Conservation (phyloP, 2,797 vertebrate species). For the Botia almorhae region DNA sequence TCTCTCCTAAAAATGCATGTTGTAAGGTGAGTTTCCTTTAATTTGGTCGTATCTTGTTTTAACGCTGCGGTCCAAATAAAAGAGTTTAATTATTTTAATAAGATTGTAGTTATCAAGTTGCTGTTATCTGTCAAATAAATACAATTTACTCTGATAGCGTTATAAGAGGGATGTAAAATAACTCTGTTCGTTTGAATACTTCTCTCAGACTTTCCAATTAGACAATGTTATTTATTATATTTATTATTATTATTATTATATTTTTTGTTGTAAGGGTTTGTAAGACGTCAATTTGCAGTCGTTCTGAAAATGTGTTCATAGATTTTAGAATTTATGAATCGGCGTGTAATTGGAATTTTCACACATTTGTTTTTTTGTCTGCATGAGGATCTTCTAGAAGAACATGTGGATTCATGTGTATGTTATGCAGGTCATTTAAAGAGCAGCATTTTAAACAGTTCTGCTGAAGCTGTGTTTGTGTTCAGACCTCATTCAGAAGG, state of each 20-base stretch:
- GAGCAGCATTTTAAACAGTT: neutral
- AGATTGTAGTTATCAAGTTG: neutral
- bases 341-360: neutral
- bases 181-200: too few relatives aligned
- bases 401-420: too few relatives aligned
- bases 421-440: conserved; percentile 5
- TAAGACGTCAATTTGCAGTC: too few relatives aligned
- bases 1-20: conserved; percentile 45
- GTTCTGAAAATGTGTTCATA: too few relatives aligned
- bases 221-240: too few relatives aligned
- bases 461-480: neutral
- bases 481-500: neutral
- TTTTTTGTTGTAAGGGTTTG: too few relatives aligned
- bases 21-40: conserved; percentile 45
- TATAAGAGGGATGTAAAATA: neutral
- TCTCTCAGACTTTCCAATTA: too few relatives aligned
- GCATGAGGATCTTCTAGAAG: too few relatives aligned
- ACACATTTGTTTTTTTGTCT: neutral
- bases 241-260: too few relatives aligned
- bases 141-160: neutral
- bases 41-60: neutral
- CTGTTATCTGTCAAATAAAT: neutral
- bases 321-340: neutral
- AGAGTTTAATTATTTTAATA: neutral
- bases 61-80: neutral